Base-by-base conservation (phyloP, 2,888 invertebrate genomes). In the Antheraea yamamai region DNA sequence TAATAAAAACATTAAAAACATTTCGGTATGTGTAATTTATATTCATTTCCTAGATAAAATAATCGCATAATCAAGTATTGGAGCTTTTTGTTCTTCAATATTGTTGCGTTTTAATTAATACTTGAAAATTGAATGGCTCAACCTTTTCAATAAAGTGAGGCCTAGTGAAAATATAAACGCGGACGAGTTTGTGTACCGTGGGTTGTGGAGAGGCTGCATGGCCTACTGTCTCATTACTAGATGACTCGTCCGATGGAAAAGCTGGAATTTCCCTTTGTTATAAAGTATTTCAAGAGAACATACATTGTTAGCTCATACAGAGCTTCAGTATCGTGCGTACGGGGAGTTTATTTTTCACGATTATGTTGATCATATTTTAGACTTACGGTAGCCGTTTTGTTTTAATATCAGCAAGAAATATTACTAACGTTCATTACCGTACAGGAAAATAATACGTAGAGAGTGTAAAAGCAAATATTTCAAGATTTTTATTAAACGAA, bases 181-280 rank as follows among this genome's bases (percentile, higher is more conserved):
- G 84, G 84, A 79, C 82, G 81, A 80, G 82, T 83, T 80, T 82
- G 81, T 79, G 83, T 83, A 77, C 77, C 78, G 80, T 75, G 78
- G 75, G 75, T 80, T 73, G 78, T 79, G 77, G 83, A 87, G 88
- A 84, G 88, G 80, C 81, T 81, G 83, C 77, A 79, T 82, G 82
- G 84, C 82, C 84, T 76, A 85, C 87, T 84, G 89, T 87, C 89
- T 89, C 92, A 93, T 94, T 92, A 92, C 89, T 88, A 88, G 90
- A 92, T 92, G 92, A 89, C 88, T 87, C 89, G 84, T 81, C 86
- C 80, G 86, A 86, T 85, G 88, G 82, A 85, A 89, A 88, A 86
- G 85, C 88, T 84, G 86, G 83, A 82, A 83, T 86, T 87, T 89
- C 82, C 87, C 92, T 92, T 93, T 93, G 93, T 92, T 87, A 81